Evolutionary conservation across 1,140 invertebrate genomes (phyloP), one percentile per base, ranked within the genome.

Genomic region (Drosophila kepulauana): DNA sequence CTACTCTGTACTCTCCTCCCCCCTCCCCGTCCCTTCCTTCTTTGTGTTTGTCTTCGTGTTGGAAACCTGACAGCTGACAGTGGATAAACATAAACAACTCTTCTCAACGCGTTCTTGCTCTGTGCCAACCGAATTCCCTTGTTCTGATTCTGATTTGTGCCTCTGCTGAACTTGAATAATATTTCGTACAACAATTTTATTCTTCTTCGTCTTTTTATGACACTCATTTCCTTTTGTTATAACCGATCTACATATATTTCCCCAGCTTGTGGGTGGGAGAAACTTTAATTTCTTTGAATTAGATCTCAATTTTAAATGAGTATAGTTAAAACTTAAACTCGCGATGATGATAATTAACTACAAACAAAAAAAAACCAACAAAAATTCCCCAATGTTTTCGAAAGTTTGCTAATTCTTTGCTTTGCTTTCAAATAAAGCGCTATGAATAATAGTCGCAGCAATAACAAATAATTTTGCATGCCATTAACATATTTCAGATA

Each of bases 41-140:
- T 41, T 41, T 54, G 4, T 74, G 51, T 78, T 66, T 81, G 61
- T 54, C 33, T 52, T 51, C 48, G 79, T 70, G 61, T 82, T 16
- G 52, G 13, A 43, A 33, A 15, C 33, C 46, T 75, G 80, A 62
- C 75, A 67, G 70, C 56, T 66, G 81, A 81, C 78, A 67, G 30
- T 74, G 69, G 58, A 75, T 67, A 85, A 85, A 86, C 58, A 74
- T 74, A 74, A 74, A 69, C 71, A 74, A 81, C 30, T 52, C 65
- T 73, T 33, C 15, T 1, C 10, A 3, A 25, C 35, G 35, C 35
- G 20, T 25, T 25, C 20, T 25, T 38, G 35, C 30, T 33, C 30
- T 5, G 5, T 33, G 64, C 35, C 45, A 59, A 35, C 52, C 38
- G 3, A n/a, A 58, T 25, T 61, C 58, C 51, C 15, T 15, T 35